A percentile compares a stretch with the other conserved stretches of the same genome.
These are phyloP conservation scores for Ceriagrion tenellum DNA, from an alignment of 2,888 invertebrate species.

Conservation along the genomic window DNA sequence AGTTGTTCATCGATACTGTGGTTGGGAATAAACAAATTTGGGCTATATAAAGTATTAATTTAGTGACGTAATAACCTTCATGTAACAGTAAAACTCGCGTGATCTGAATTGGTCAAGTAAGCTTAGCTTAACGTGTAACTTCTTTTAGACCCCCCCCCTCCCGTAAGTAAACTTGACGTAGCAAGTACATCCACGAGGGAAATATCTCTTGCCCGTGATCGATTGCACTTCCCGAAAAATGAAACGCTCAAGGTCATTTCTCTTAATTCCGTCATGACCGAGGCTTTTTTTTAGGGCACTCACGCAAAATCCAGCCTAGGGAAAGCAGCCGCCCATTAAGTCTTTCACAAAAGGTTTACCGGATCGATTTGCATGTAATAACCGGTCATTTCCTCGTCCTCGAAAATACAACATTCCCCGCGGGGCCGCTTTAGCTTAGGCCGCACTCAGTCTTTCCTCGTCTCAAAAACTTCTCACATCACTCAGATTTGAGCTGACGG, in stretches of 20 bases:
- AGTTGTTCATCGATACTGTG: too few relatives aligned
- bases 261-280: not conserved
- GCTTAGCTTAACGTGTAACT: too few relatives aligned
- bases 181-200: too few relatives aligned
- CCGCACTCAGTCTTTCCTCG: not conserved
- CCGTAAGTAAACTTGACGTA: too few relatives aligned
- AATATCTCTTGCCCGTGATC: not conserved
- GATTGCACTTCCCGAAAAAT: not conserved
- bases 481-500: not conserved
- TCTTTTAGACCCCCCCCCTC: too few relatives aligned
- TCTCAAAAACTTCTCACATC: not conserved
- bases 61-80: too few relatives aligned
- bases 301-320: not conserved
- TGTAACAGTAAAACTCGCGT: too few relatives aligned
- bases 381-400: not conserved
- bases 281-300: not conserved
- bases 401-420: not conserved
- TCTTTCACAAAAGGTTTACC: not conserved
- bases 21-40: too few relatives aligned
- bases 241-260: not conserved
- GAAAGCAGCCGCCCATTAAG: not conserved
- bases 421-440: not conserved
- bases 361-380: conserved; percentile 17
- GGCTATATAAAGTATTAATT: too few relatives aligned
- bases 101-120: too few relatives aligned